phyloP scores from a whole-genome alignment of 2,113 vertebrate species.

The Hippopotamus amphibius region DNA sequence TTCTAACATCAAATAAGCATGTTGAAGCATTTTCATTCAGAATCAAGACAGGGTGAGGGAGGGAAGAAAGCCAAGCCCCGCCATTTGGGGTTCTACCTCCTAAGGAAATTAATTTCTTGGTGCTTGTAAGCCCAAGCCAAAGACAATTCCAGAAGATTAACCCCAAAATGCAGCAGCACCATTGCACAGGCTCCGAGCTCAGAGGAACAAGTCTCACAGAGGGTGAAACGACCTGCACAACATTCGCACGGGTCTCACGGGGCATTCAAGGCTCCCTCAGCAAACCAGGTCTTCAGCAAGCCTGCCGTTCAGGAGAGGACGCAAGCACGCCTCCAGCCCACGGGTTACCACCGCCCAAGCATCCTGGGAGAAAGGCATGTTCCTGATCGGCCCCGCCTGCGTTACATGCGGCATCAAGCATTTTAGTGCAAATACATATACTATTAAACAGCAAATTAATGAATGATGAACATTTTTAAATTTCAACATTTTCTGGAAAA shows the following conservation, averaged over 20 bases:
- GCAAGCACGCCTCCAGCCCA: fast-evolving
- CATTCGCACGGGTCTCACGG: fast-evolving
- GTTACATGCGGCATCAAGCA: fast-evolving
- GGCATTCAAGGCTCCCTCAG: too few species aligned
- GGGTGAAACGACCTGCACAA: fast-evolving
- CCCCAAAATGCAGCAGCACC: fast-evolving
- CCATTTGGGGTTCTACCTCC: background rate
- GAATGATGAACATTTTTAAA: background rate
- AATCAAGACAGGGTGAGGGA: background rate
- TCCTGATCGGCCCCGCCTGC: fast-evolving
- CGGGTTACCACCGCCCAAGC: background rate
- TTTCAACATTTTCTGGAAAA: background rate
- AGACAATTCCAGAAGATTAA: background rate
- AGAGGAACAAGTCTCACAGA: fast-evolving
- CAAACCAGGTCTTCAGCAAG: background rate
- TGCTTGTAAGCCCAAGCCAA: background rate
- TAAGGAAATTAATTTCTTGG: background rate
- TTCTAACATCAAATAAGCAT: background rate
- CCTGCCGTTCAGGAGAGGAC: too few species aligned
- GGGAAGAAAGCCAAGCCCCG: background rate
- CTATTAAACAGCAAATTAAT: constrained; percentile 19
- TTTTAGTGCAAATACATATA: background rate
- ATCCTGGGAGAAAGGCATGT: fast-evolving
- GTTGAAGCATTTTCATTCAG: background rate
- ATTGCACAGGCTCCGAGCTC: fast-evolving